phyloP scores from a whole-genome alignment of 2,888 invertebrate species.

The Lasioglossum pauxillum region DNA sequence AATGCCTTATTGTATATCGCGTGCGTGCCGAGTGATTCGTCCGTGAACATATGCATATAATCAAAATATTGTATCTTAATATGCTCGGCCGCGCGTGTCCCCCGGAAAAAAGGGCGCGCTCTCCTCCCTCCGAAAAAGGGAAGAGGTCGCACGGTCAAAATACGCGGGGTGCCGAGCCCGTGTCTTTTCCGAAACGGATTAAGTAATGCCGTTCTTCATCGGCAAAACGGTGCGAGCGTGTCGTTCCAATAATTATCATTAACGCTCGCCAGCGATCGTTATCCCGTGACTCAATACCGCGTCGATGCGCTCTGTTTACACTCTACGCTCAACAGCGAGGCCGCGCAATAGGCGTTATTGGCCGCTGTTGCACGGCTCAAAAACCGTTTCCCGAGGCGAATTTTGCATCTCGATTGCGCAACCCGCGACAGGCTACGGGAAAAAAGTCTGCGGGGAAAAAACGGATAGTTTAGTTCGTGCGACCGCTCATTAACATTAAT shows the following conservation, averaged over 20 bases:
- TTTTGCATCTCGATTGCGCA: constrained; percentile 41
- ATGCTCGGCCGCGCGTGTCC: not conserved
- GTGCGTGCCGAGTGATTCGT: constrained; percentile 59
- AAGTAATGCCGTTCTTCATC: constrained; percentile 27
- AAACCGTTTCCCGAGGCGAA: constrained; percentile 9
- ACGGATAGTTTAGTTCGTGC: not conserved
- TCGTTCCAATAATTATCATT: constrained; percentile 41
- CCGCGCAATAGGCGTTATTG: constrained; percentile 44
- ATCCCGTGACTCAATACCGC: constrained; percentile 50
- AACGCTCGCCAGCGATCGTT: constrained; percentile 42
- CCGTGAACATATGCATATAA: constrained; percentile 23
- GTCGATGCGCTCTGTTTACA: constrained; percentile 67
- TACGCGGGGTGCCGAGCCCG: not conserved
- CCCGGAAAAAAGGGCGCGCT: constrained; percentile 18
- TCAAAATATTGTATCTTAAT: constrained; percentile 52
- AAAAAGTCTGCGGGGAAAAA: not conserved
- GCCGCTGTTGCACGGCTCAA: constrained; percentile 39
- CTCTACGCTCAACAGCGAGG: constrained; percentile 37
- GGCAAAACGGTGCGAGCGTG: constrained; percentile 7
- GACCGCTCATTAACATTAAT: constrained; percentile 2
- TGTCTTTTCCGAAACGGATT: not conserved
- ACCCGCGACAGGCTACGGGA: not conserved
- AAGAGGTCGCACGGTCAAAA: not conserved
- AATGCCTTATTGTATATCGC: constrained; percentile 52
- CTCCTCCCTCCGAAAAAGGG: constrained; percentile 9